Evolutionary conservation across 2,113 vertebrate genomes (phyloP), one percentile per base, ranked within the genome.

Genomic region (Antechinus flavipes): DNA sequence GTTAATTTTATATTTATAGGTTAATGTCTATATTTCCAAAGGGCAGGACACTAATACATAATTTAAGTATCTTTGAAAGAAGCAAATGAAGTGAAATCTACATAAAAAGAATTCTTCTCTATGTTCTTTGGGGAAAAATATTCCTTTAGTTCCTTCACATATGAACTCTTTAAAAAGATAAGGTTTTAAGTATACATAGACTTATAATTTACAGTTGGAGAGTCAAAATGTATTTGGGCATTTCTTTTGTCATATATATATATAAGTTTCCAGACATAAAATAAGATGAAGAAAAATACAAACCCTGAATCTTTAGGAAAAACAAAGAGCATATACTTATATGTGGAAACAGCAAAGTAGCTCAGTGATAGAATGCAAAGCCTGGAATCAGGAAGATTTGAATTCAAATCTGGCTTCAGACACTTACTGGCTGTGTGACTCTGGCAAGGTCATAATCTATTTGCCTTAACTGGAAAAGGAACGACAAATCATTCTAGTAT

Each of bases 1-100:
- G 61, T 50, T 92, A 94, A 90, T 2, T 94, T 93, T 95, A 94
- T 94, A 54, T 68, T 95, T 5, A 94, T 90, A 30, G 56, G 56
- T 42, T 53, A 84, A 93, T 46, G 14, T 6, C 14, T n/a, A n/a
- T 8, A 42, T 42, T 76, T 42, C 68, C 35, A 42, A 84, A 84
- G 68, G 68, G 7, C 6, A n/a, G 19, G 7, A 84, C 6, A 42
- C 16, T n/a, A 22, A 14, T n/a, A 84, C 50, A 52, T 52, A 42
- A 42, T 84, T 92, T 27, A 91, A 5, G 14, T 84, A 42, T 61
- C 47, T 94, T 23, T 47, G 89, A 8, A 56, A 16, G 58, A 61
- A 49, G 54, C n/a, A 56, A 94, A 91, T 46, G 47, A 56, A 26
- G 35, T 84, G 12, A 84, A 84, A 14, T 8, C n/a, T 91, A 35